A percentile compares a stretch with the other conserved stretches of the same genome.
Evolutionary conservation across 2,888 invertebrate species (phyloP).

Genomic region (Smittia aterrima): DNA sequence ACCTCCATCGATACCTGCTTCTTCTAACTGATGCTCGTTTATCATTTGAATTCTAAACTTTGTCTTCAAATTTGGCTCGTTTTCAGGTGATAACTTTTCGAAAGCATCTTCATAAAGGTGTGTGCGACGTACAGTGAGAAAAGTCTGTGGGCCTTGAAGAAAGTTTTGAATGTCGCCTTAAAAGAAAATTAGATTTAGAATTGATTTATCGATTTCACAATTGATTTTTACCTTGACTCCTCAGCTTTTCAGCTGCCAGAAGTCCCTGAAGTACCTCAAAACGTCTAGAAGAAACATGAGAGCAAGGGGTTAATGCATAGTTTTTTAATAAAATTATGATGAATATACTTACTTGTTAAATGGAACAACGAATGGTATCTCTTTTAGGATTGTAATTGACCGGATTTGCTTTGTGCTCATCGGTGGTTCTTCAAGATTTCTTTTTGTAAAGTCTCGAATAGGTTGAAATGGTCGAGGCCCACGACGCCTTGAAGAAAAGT

Average conservation of each 20-base stretch:
- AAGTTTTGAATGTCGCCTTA: slow-evolving; percentile 62
- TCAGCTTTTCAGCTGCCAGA: slow-evolving; percentile 54
- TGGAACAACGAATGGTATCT: slow-evolving; percentile 91
- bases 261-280: slow-evolving; percentile 81
- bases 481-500: slow-evolving; percentile 56
- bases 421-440: slow-evolving; percentile 68
- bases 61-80: slow-evolving; percentile 83
- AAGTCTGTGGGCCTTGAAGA: slow-evolving; percentile 71
- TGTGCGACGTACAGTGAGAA: slow-evolving; percentile 76
- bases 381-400: slow-evolving; percentile 81
- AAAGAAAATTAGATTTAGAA: background rate
- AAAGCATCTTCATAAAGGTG: slow-evolving; percentile 99
- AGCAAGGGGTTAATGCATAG: too few relatives aligned
- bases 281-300: too few relatives aligned
- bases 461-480: slow-evolving; percentile 59
- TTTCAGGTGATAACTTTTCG: slow-evolving; percentile 85
- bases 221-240: slow-evolving; percentile 8
- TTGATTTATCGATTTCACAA: background rate
- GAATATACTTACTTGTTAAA: too few relatives aligned
- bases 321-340: too few relatives aligned
- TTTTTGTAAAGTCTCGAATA: slow-evolving; percentile 58
- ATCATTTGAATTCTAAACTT: slow-evolving; percentile 86
- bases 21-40: slow-evolving; percentile 86
- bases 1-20: slow-evolving; percentile 97
- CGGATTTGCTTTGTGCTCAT: slow-evolving; percentile 84